Percentiles rank a stretch among this genome's conserved stretches.
These are phyloP conservation scores for Patella caerulea DNA, from an alignment of 2,888 invertebrate species.

Conservation along the genomic window DNA sequence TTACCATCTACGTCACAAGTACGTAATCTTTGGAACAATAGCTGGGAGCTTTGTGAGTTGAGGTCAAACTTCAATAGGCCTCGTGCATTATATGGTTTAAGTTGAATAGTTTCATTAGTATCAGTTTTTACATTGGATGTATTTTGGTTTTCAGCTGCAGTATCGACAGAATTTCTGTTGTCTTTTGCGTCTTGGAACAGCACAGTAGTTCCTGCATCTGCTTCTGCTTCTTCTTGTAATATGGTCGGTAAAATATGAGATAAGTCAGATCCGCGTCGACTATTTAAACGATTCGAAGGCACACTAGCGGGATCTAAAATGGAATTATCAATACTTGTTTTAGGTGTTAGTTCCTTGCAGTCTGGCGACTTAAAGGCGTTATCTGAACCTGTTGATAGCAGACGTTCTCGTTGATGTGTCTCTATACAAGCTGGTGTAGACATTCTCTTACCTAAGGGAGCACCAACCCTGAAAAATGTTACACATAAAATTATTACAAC, in stretches of 20 bases:
- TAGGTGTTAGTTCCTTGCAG: neutral
- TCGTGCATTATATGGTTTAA: neutral
- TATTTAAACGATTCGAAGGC: neutral
- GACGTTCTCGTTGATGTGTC: conserved; percentile 11
- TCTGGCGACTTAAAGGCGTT: neutral
- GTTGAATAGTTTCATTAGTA: neutral
- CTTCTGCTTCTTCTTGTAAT: neutral
- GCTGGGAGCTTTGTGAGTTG: conserved; percentile 7
- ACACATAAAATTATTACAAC: neutral
- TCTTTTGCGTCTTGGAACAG: neutral
- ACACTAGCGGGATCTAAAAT: neutral
- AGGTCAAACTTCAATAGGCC: neutral
- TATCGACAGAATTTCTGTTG: neutral
- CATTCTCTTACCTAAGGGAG: conserved; percentile 18
- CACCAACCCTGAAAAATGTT: neutral
- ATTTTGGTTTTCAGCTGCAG: neutral
- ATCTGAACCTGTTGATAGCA: neutral
- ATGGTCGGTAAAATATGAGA: neutral
- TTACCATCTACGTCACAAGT: neutral
- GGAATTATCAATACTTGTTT: neutral
- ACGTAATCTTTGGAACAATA: neutral
- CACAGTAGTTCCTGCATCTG: neutral
- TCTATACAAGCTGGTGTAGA: conserved; percentile 24
- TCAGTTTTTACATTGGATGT: neutral
- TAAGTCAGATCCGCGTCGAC: neutral